A percentile compares a stretch with the other conserved stretches of the same genome.
Conservation (phyloP, 1,140 invertebrate species). For the Aradophagus sp. region DNA sequence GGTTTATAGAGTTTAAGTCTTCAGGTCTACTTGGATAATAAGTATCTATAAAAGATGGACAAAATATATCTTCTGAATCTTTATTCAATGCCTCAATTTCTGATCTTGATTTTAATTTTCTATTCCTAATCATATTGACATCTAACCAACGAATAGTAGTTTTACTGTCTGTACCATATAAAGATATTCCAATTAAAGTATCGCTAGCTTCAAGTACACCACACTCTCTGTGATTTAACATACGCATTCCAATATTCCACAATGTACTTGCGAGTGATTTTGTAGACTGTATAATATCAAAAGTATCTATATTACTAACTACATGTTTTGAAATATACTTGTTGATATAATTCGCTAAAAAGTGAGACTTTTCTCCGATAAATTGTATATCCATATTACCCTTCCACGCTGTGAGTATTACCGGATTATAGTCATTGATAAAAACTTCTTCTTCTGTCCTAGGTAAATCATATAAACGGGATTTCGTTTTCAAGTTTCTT, state of each 20-base stretch:
- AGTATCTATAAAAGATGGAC: not conserved
- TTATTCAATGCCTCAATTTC: not conserved
- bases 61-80: not conserved
- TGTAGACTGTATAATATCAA: not conserved
- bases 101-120: not conserved
- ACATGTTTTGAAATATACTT: no score
- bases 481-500: no score
- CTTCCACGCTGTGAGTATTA: no score
- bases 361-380: no score
- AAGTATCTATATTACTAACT: no score
- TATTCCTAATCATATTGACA: not conserved
- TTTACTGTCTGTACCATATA: not conserved
- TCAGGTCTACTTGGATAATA: not conserved
- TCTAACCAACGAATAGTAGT: not conserved
- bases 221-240: conserved; percentile 1
- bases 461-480: no score
- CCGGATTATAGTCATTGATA: no score
- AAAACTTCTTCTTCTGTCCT: no score
- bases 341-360: no score
- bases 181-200: not conserved
- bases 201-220: not conserved
- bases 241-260: not conserved
- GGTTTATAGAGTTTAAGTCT: not conserved
- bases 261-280: no score
- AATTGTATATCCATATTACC: no score